Evolutionary conservation across 2,888 invertebrate species (phyloP), one percentile per base, ranked within the genome.

Genomic region (Caenorhabditis becei): DNA sequence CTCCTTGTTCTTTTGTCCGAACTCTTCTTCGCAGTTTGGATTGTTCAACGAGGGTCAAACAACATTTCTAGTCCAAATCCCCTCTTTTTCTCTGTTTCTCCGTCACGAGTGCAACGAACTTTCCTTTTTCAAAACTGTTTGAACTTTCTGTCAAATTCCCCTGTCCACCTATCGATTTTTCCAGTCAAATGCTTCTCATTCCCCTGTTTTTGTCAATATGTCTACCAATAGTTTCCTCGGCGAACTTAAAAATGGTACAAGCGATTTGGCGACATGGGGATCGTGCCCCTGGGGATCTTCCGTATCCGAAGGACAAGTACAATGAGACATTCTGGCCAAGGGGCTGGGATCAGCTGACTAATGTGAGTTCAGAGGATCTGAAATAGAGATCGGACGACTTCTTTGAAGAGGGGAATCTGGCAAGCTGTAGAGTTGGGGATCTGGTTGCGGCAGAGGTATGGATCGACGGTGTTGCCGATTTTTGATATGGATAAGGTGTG

Each of bases 241-340:
- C 72, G 8, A 74, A 79, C 62, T 41, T 88, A 11, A 71, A 74
- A 26, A 86, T 81, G 67, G 78, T 88, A 24, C 87, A 85, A 62
- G 83, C 84, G 95, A 91, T 96, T 53, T 97, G 93, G 91, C 93
- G 97, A 72, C 97, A 97, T 92, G 97, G 97, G 16, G 96, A 96
- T 91, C 93, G 97, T 82, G 95, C 95, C 56, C 96, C 96, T 0
- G 71, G 72, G 1, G 77, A 70, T 2, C 59, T 86, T 8, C 89
- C 88, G 1, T 88, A 88, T 66, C 88, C 87, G 14, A 71, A 82
- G 10, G 88, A 88, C 72, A 37, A n/a, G 28, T 77, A 89, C 49
- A 82, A 71, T 67, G 86, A 83, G 59, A 75, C 41, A 7, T 71
- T 51, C 41, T 88, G 88, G 88, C 87, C 87, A 16, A 47, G 88